Evolutionary conservation across 2,113 vertebrate genomes (phyloP), one percentile per base, ranked within the genome.

Genomic region (Prunella fulvescens): DNA sequence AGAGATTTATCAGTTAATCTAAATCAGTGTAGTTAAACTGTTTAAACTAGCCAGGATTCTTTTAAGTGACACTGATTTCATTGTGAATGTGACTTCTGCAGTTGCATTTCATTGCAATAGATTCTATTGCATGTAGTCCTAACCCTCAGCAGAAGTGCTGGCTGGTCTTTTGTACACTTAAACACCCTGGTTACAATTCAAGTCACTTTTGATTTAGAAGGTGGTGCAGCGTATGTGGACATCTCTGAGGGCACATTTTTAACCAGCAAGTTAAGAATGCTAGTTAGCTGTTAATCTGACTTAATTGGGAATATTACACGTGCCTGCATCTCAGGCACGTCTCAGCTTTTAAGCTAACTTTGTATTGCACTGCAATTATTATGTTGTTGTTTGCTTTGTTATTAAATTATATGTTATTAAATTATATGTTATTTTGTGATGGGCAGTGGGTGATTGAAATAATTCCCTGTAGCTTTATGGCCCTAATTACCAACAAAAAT

Each of bases 341-440:
- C 48, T 76, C 62, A 60, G 42, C 42, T 88, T 33, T 81, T 71
- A 54, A 77, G 56, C 9, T 69, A 35, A 62, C 29, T 86, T 91
- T 3, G 6, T 72, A 42, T 85, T 78, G n/a, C 2, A 0, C 39
- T 81, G 51, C 42, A 39, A 40, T 90, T 83, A 65, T 24, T 53
- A 29, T 31, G 10, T 81, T 40, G 42, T 81, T 65, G 14, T 80
- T 93, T 92, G 51, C 62, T 91, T 91, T 85, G 58, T 72, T 93
- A 76, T 80, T 85, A 81, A 95, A 89, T 95, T 72, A 35, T 20
- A 40, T 42, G 50, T 69, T 90, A 50, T 81, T 83, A 81, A 95
- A 89, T 95, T 72, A 35, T 20, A 40, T 42, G 50, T 69, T 90
- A 50, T 81, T 83, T 54, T 61, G n/a, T 60, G 50, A 72, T 89